Conservation (phyloP, 2,113 vertebrate species). For the Chloropsis hardwickii region DNA sequence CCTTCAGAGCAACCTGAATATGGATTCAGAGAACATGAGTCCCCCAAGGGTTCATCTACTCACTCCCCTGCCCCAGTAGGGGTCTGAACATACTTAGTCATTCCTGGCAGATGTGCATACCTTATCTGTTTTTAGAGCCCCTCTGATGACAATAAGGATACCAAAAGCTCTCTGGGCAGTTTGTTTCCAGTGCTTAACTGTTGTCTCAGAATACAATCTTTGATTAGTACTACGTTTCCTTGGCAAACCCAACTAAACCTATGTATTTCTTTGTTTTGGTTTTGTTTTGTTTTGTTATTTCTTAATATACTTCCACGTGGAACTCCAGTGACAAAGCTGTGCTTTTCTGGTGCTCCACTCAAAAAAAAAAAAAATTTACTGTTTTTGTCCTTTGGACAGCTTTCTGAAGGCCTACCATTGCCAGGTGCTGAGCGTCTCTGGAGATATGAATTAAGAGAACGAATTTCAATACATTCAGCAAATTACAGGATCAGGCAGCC, state of each 20-base stretch:
- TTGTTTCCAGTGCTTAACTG: neutral
- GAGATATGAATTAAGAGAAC: neutral
- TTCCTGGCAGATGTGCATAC: neutral
- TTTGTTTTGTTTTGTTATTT: neutral
- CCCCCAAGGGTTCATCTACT: neutral
- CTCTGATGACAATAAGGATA: conserved; percentile 26
- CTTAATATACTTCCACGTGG: neutral
- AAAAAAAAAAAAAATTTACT: neutral
- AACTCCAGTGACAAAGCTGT: neutral
- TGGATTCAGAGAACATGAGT: conserved; percentile 5
- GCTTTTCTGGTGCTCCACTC: neutral
- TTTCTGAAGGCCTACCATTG: neutral
- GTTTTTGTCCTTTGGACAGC: neutral
- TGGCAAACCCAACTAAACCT: neutral
- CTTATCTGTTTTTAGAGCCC: conserved; percentile 43
- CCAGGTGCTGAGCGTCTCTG: neutral
- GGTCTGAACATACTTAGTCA: neutral
- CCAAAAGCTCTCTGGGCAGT: neutral
- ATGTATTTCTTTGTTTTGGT: neutral
- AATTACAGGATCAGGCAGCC: neutral
- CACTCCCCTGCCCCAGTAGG: neutral
- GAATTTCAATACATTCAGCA: neutral
- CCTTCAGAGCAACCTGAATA: conserved; percentile 3
- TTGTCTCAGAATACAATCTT: neutral
- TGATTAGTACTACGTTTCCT: neutral